Evolutionary conservation across 2,888 invertebrate species (phyloP), one percentile per base, ranked within the genome.

Genomic region (Zaprionus lineosus): DNA sequence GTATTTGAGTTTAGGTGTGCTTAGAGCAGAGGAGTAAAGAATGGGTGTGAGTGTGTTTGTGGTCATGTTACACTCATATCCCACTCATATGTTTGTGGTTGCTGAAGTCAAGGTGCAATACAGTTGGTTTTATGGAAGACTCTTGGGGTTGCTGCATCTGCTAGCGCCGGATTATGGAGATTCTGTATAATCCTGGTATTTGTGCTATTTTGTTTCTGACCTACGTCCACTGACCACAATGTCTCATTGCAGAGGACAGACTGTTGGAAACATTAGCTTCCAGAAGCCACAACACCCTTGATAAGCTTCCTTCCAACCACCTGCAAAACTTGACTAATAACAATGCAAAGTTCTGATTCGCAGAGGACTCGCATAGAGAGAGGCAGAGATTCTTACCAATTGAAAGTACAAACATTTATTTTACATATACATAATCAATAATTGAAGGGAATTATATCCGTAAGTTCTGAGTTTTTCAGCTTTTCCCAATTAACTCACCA

Each of bases 21-120:
- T n/a, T n/a, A n/a, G n/a, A n/a, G n/a, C n/a, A n/a, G n/a, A n/a
- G n/a, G n/a, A n/a, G n/a, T n/a, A 21, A n/a, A 4, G n/a, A 28
- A n/a, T 28, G n/a, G 4, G 21, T 28, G 16, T 29, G 14, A 57
- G 31, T 52, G 51, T 40, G 43, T 6, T 41, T 64, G 70, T 65
- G 65, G 66, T 66, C 67, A 56, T 53, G 53, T 29, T 44, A n/a
- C 31, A 26, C 36, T 29, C 46, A 47, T 33, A 52, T 55, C 67
- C 44, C 43, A 26, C 19, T 55, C 60, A 65, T 68, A 48, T 69
- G 59, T 68, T 51, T 52, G 44, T 33, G 70, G 69, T 3, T 33
- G n/a, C 9, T 19, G 12, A 8, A 61, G 66, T 61, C 65, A 65
- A 69, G 65, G 67, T 67, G 62, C 57, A 48, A 11, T 18, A 9